Base-by-base conservation (phyloP, 1,140 invertebrate species). In the Galleria mellonella region DNA sequence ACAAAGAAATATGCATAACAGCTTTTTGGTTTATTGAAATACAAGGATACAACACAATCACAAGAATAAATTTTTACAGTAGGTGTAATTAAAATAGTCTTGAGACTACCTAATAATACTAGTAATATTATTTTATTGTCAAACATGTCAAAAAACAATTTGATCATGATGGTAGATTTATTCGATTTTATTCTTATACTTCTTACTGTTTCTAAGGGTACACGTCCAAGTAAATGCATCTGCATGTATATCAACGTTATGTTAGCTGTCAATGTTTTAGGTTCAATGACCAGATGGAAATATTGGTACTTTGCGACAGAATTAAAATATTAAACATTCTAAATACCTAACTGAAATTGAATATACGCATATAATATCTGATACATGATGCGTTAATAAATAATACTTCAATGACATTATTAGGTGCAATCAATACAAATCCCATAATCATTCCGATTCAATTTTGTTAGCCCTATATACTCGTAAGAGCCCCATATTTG, bases 111-210 rank as follows among this genome's bases (percentile, higher is more conserved):
- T 72, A 71, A 67, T 74, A 74, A 69, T 71, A 75, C 68, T 75
- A 69, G 51, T 67, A 62, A 57, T 65, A 61, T 68, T 58, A 64
- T 57, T 67, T 75, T 75, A 75, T 75, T 75, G 72, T 75, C 72
- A 62, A 72, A 64, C 67, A 65, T 71, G 67, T 67, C 54, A 65
- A 71, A 66, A 45, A 67, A 62, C 42, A 47, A 64, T 62, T 57
- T 56, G 47, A 62, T 62, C 62, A 55, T 56, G 43, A 49, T 43
- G 44, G 31, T 39, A 13, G 23, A 32, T 9, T 30, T n/a, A 30
- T 47, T 40, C 30, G 13, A 13, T 37, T 17, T n/a, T 37, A 17
- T 2, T 37, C 10, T 14, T 14, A 31, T 31, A 35, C 6, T 23
- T 3, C 17, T 23, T 23, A 35, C 13, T 35, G 32, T 37, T n/a